Evolutionary conservation across 2,888 invertebrate genomes (phyloP).

Genomic region (Volucella zonaria): DNA sequence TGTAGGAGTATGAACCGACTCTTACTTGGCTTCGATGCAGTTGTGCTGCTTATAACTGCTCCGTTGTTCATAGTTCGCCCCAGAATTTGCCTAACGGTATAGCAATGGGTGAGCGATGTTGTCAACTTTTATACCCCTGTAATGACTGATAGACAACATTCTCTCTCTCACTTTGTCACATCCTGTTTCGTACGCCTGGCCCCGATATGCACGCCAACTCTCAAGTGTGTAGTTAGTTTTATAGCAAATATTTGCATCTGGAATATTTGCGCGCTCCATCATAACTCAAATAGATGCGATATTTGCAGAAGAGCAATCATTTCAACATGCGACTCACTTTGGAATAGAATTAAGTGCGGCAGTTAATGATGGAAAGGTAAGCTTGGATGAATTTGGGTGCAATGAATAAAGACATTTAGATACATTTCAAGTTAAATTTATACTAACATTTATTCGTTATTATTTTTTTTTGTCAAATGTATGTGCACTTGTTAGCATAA

Average conservation of each 20-base stretch:
- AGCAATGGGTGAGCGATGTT: conserved; percentile 53
- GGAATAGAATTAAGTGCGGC: conserved; percentile 80
- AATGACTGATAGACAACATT: conserved; percentile 56
- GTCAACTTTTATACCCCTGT: conserved; percentile 58
- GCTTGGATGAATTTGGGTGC: conserved; percentile 65
- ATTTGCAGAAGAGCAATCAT: conserved; percentile 82
- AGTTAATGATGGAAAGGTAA: conserved; percentile 74
- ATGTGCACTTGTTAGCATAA: too few relatives aligned
- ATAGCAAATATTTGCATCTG: conserved; percentile 81
- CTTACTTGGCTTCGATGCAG: conserved; percentile 48
- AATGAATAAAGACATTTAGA: conserved; percentile 1
- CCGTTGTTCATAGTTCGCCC: conserved; percentile 28
- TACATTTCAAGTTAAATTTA: too few relatives aligned
- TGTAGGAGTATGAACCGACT: conserved; percentile 32
- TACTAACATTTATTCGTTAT: too few relatives aligned
- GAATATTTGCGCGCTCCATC: conserved; percentile 82
- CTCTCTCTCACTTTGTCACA: conserved; percentile 53
- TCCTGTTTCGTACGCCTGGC: conserved; percentile 63
- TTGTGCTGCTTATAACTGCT: conserved; percentile 45
- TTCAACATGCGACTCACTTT: conserved; percentile 81
- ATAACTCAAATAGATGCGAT: conserved; percentile 82
- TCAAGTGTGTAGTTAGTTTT: conserved; percentile 80
- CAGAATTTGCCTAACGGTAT: conserved; percentile 49
- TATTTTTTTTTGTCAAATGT: too few relatives aligned
- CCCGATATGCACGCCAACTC: conserved; percentile 78